Conservation (phyloP, 2,797 vertebrate species). For the Trachops cirrhosus region DNA sequence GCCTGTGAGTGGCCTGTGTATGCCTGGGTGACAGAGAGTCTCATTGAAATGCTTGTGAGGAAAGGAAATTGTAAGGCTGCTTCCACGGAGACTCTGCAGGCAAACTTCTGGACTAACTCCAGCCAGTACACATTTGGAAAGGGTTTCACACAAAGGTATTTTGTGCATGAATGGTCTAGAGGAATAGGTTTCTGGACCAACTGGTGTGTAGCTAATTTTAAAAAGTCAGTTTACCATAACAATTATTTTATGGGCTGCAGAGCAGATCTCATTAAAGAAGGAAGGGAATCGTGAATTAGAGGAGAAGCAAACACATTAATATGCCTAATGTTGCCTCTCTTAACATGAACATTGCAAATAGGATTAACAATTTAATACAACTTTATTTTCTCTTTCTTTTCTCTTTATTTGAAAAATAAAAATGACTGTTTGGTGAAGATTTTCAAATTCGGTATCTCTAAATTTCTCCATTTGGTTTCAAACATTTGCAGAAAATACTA, state of each 20-base stretch:
- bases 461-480: background rate
- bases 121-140: conserved; percentile 86
- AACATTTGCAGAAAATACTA: background rate
- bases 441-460: background rate
- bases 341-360: conserved; percentile 78
- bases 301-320: conserved; percentile 81
- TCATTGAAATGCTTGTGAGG: conserved; percentile 63
- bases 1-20: conserved; percentile 27
- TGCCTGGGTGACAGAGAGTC: conserved; percentile 20
- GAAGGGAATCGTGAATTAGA: conserved; percentile 82
- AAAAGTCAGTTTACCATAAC: conserved; percentile 88
- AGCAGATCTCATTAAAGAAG: conserved; percentile 85
- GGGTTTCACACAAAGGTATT: conserved; percentile 85
- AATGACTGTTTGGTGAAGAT: background rate
- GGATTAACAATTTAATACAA: conserved; percentile 65
- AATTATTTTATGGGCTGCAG: conserved; percentile 86
- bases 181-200: conserved; percentile 88
- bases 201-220: conserved; percentile 88
- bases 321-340: conserved; percentile 63
- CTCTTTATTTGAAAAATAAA: conserved; percentile 52
- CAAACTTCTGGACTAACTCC: conserved; percentile 84
- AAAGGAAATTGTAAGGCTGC: conserved; percentile 75
- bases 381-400: conserved; percentile 71
- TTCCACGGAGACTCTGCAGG: conserved; percentile 78
- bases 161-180: conserved; percentile 85